Base-by-base conservation (phyloP, 1,140 invertebrate genomes). In the Apis florea region DNA sequence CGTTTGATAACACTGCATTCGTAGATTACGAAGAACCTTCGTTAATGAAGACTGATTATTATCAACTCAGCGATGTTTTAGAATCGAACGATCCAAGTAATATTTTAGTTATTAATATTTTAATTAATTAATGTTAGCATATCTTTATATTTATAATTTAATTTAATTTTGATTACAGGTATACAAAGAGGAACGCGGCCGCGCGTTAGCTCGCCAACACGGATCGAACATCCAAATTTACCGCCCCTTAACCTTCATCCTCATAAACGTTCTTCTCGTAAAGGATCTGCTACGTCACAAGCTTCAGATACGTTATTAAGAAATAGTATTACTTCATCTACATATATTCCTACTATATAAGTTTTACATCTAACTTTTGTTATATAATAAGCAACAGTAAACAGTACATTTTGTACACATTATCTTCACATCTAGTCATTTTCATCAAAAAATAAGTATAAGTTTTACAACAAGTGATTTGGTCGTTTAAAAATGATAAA, bases 221-320 rank as follows among this genome's bases (percentile, higher is more conserved):
- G 96, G 83, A 97, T 97, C 84, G 97, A 97, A 89, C 95, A 97
- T 88, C 96, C 96, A 0, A 97, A 97, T 92, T 92, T 97, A 64
- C 96, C 95, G 6, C 96, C 96, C 9, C 88, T 97, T 24, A 97
- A 97, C 89, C 93, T 97, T 5, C 95, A 96, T 89, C 96, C 96
- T 12, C 94, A 94, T 54, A 92, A 93, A 76, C 91, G 91, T 26
- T 87, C 87, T 2, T 91, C 90, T 56, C 94, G 95, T 53, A 94
- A 95, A 75, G 94, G 94, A 5, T 95, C 95, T 2, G 92, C 94
- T 53, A 95, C 94, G 31, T 94, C 95, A 9, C 95, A 95, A 26
- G 94, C 95, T 9, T 95, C 95, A 59, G 95, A 96, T 86, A 95
- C 95, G 10, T 82, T 93, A 47, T 76, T 92, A 40, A 84, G 92